These are phyloP conservation scores for Leucozona laternaria DNA, from an alignment of 2,888 invertebrate genomes.

Conservation along the genomic window DNA sequence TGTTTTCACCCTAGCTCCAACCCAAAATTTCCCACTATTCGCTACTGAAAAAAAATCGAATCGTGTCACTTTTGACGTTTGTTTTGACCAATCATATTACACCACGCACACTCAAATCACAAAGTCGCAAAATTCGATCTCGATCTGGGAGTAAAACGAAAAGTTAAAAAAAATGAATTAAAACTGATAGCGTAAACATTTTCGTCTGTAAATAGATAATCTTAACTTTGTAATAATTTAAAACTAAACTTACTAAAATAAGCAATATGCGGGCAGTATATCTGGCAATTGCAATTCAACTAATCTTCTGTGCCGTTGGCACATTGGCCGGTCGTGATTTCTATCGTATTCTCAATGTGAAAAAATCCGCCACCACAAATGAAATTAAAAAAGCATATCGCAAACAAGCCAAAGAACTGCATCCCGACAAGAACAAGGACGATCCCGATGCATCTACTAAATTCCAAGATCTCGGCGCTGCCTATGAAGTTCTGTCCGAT, in stretches of 20 bases:
- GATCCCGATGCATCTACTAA: slow-evolving; percentile 96
- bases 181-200: slow-evolving; percentile 75
- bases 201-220: slow-evolving; percentile 46
- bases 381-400: slow-evolving; percentile 99
- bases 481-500: slow-evolving; percentile 97
- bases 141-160: slow-evolving; percentile 6
- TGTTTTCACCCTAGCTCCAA: not conserved
- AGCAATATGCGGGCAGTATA: slow-evolving; percentile 56
- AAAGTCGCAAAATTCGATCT: slow-evolving; percentile 67
- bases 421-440: slow-evolving; percentile 98
- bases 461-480: slow-evolving; percentile 97
- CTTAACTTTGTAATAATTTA: slow-evolving; percentile 36
- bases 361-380: slow-evolving; percentile 93
- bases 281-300: slow-evolving; percentile 67
- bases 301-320: slow-evolving; percentile 77
- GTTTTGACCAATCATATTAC: slow-evolving; percentile 78
- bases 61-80: slow-evolving; percentile 71
- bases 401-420: slow-evolving; percentile 96
- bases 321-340: slow-evolving; percentile 92
- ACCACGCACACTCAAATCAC: slow-evolving; percentile 78
- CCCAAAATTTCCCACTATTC: slow-evolving; percentile 16
- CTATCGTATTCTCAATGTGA: slow-evolving; percentile 93
- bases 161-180: slow-evolving; percentile 44
- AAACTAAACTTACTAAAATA: slow-evolving; percentile 62
- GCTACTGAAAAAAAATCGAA: slow-evolving; percentile 7